phyloP scores from a whole-genome alignment of 2,888 invertebrate species.

The Odontothrips loti region DNA sequence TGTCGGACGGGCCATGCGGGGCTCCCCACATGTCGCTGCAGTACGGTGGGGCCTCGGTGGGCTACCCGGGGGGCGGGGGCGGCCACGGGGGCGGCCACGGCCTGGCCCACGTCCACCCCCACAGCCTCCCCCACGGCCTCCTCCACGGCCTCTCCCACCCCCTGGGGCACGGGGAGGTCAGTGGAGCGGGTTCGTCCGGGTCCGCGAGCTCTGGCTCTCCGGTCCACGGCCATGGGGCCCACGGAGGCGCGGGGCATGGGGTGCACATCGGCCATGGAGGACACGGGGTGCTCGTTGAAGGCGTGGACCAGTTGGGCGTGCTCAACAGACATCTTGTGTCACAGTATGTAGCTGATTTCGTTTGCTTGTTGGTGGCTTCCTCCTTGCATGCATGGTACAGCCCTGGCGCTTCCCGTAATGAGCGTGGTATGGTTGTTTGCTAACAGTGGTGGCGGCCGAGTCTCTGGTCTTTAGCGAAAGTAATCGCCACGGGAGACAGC shows the following conservation, averaged over 20 bases:
- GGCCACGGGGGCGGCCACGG: background rate
- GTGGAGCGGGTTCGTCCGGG: too few relatives aligned
- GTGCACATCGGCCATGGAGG: background rate
- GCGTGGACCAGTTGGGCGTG: background rate
- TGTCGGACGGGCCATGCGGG: background rate
- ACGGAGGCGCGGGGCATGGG: background rate
- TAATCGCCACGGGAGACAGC: too few relatives aligned
- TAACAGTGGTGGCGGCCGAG: too few relatives aligned
- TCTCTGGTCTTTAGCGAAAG: too few relatives aligned
- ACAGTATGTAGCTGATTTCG: constrained; percentile 2
- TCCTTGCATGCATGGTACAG: too few relatives aligned
- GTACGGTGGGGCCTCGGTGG: background rate
- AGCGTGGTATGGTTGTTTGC: too few relatives aligned
- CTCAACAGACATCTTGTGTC: constrained; percentile 4
- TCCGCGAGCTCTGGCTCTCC: background rate
- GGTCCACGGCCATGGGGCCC: background rate
- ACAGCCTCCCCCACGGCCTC: constrained; percentile 2
- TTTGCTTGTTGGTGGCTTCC: too few relatives aligned
- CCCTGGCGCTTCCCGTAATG: too few relatives aligned
- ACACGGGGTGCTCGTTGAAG: background rate
- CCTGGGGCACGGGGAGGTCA: constrained; percentile 1
- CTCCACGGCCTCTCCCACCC: background rate
- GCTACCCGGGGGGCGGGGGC: background rate
- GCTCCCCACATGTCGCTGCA: background rate
- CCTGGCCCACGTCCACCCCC: background rate